Percentiles rank a stretch among this genome's conserved stretches.
Evolutionary conservation across 2,113 vertebrate genomes (phyloP).

Genomic region (Heterochromis multidens): DNA sequence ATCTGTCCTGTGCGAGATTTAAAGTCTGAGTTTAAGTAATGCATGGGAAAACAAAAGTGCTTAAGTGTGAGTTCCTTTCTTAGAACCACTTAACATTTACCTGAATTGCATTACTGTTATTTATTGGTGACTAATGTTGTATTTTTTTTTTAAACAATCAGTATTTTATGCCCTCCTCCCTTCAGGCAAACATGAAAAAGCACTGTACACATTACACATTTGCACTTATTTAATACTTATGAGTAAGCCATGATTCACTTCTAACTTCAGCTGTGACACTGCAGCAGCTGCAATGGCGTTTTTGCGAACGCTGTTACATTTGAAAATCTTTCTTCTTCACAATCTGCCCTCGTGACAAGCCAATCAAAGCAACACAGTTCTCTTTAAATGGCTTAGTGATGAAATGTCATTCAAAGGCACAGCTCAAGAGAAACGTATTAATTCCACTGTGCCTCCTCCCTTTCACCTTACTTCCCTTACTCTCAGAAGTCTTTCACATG

Average conservation of each 20-base stretch:
- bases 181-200: background rate
- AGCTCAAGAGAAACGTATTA: constrained; percentile 25
- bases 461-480: background rate
- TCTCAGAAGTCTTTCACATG: background rate
- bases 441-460: constrained; percentile 37
- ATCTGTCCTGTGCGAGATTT: constrained; percentile 5
- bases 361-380: constrained; percentile 29
- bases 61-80: background rate
- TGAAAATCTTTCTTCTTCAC: constrained; percentile 1
- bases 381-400: constrained; percentile 35
- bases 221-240: background rate
- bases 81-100: background rate
- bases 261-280: background rate
- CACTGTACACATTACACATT: background rate
- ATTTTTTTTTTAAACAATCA: background rate
- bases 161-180: background rate
- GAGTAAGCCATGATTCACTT: background rate
- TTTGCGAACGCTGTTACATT: background rate
- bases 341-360: constrained; percentile 14
- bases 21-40: background rate
- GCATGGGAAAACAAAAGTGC: background rate
- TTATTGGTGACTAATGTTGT: background rate
- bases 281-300: background rate
- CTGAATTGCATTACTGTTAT: background rate
- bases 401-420: constrained; percentile 41